Evolutionary conservation across 1,140 invertebrate species (phyloP), one percentile per base, ranked within the genome.

Genomic region (Lordiphosa stackelbergi): DNA sequence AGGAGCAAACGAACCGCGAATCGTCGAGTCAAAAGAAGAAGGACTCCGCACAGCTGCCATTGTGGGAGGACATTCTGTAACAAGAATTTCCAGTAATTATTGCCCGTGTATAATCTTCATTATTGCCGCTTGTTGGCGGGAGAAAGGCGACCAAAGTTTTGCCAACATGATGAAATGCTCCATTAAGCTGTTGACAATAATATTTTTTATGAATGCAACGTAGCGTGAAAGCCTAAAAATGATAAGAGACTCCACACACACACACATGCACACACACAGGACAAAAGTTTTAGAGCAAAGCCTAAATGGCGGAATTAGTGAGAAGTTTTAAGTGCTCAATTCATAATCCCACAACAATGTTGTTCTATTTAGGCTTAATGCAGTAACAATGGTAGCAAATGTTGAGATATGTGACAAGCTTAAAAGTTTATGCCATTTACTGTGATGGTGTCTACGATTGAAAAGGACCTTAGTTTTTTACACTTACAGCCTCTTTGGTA

Each of bases 131-230:
- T 69, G 69, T 60, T 63, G 66, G 22, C 6, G 6, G 8, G 11
- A 2, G n/a, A 45, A 19, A 9, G 16, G 40, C 7, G 40, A 19
- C 6, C 2, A 31, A 3, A 45, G 42, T 31, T 31, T 53, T 52
- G 48, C 31, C 41, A 13, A 47, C 61, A 61, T 74, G 70, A 79
- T 66, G 75, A 57, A 81, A 71, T 66, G 70, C 75, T 81, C 75
- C 75, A 74, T 81, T 79, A 81, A 79, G 74, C 74, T 73, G 74
- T 79, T 81, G 81, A 81, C 75, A 79, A 79, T 79, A 81, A 74
- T 58, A 74, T 78, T 70, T 66, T 57, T 53, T 49, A 31, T 11
- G 43, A 11, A 9, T 8, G 24, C 6, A 28, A 46, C 43, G 43
- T 46, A 13, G 43, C 43, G 43, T 46, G 34, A 46, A 46, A 46